Conservation (phyloP, 2,113 vertebrate species). For the Leucopsar rothschildi region DNA sequence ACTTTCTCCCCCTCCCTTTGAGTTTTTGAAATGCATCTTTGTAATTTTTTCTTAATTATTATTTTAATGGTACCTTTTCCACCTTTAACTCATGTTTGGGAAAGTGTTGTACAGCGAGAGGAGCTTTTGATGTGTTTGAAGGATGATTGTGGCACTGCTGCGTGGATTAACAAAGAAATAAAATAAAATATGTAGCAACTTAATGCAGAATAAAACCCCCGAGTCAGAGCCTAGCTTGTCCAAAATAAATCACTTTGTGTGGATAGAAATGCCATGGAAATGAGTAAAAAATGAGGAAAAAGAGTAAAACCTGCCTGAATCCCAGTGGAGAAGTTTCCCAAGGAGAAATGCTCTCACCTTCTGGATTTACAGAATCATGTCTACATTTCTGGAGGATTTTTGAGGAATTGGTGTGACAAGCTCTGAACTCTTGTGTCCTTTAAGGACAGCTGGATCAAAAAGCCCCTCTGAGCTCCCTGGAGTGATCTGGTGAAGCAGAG, state of each 20-base stretch:
- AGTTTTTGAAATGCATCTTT: not conserved
- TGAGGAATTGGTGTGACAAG: fast-evolving
- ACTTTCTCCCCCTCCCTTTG: not conserved
- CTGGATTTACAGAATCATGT: not conserved
- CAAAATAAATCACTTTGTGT: not conserved
- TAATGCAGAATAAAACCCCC: not conserved
- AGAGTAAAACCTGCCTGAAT: not conserved
- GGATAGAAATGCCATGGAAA: fast-evolving
- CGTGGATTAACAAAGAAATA: not conserved
- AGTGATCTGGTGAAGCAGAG: too few species aligned
- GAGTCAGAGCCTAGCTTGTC: not conserved
- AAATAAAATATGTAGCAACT: not conserved
- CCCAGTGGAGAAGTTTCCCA: fast-evolving
- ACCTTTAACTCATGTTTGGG: not conserved
- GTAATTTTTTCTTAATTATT: not conserved
- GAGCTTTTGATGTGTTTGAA: not conserved
- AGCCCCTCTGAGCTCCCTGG: too few species aligned
- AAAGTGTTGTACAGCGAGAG: not conserved
- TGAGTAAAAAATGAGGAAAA: not conserved
- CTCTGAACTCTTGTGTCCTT: too few species aligned
- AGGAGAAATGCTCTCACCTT: not conserved
- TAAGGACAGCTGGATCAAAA: too few species aligned
- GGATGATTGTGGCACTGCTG: not conserved
- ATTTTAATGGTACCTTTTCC: slow-evolving; percentile 26
- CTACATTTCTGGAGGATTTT: not conserved